These are phyloP conservation scores for Ophioderma brevispina DNA, from an alignment of 35 echinoderm and acorn worm genomes.

Conservation along the genomic window DNA sequence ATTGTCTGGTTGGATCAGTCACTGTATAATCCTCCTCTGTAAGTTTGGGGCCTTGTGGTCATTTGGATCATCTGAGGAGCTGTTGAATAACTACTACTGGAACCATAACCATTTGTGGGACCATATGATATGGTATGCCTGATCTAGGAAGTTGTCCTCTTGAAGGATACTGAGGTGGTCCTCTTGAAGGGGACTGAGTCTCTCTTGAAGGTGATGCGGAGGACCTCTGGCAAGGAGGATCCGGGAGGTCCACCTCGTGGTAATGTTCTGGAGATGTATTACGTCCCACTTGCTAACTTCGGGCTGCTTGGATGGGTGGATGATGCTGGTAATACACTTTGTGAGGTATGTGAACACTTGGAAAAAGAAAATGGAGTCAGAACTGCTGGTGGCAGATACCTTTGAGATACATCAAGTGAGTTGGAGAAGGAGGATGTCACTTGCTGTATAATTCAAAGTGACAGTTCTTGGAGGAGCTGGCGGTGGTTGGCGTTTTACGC, in stretches of 20 bases:
- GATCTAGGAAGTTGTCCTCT: neutral
- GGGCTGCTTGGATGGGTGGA: too few species aligned
- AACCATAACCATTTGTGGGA: neutral
- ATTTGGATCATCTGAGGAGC: neutral
- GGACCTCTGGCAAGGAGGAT: neutral
- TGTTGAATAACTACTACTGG: slow-evolving; percentile 5
- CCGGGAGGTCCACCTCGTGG: slow-evolving; percentile 3
- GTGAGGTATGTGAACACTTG: too few species aligned
- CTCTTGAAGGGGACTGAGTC: slow-evolving; percentile 22
- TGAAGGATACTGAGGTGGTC: too few species aligned
- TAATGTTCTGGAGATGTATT: neutral
- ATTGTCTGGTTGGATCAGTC: slow-evolving; percentile 46
- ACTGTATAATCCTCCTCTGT: slow-evolving; percentile 18
- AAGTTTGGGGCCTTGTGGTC: slow-evolving; percentile 30
- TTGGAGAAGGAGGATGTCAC: neutral
- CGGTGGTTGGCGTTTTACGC: slow-evolving; percentile 43
- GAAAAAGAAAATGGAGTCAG: too few species aligned
- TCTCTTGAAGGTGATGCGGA: neutral
- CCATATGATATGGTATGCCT: too few species aligned
- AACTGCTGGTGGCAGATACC: too few species aligned
- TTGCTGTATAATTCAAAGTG: neutral
- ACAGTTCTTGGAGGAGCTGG: slow-evolving; percentile 35
- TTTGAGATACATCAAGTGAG: neutral
- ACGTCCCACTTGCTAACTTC: neutral
- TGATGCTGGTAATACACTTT: too few species aligned